Percentiles rank a stretch among this genome's conserved stretches.
phyloP scores from a whole-genome alignment of 1,140 invertebrate genomes.

The Saxidomus purpurata region DNA sequence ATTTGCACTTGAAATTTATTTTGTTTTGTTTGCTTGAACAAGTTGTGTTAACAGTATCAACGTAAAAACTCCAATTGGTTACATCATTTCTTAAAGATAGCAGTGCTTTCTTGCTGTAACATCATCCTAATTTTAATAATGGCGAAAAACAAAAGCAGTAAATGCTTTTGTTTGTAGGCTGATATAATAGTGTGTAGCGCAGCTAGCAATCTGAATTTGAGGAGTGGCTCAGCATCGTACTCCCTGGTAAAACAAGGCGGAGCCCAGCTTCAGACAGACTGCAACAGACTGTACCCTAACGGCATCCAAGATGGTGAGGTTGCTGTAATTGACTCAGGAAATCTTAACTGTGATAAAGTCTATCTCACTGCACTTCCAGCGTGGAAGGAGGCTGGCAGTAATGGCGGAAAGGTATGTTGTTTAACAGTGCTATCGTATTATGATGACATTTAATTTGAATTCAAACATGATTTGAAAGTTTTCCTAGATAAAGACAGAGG shows the following conservation, averaged over 20 bases:
- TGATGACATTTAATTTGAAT: no score
- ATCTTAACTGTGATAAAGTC: slow-evolving; percentile 73
- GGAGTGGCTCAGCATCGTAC: slow-evolving; percentile 69
- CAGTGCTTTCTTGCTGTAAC: no score
- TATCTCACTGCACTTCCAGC: slow-evolving; percentile 64
- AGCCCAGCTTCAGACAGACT: slow-evolving; percentile 65
- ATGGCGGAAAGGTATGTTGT: slow-evolving; percentile 50
- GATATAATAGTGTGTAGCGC: slow-evolving; percentile 74
- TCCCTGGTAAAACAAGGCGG: slow-evolving; percentile 69
- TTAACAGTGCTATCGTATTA: no score
- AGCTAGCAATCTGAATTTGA: slow-evolving; percentile 66
- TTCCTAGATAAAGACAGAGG: no score
- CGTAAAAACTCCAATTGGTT: no score
- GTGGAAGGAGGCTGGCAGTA: slow-evolving; percentile 48
- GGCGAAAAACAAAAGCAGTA: no score
- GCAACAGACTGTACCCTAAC: slow-evolving; percentile 67
- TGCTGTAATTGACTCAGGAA: slow-evolving; percentile 68
- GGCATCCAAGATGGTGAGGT: slow-evolving; percentile 73
- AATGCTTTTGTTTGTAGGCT: slow-evolving; percentile 69
- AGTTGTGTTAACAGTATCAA: no score
- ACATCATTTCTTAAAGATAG: no score
- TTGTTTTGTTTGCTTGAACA: no score
- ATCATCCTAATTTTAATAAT: no score
- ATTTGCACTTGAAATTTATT: no score
- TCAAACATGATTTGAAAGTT: no score